phyloP scores from a whole-genome alignment of 1,140 invertebrate genomes.

The Drosophila auraria region DNA sequence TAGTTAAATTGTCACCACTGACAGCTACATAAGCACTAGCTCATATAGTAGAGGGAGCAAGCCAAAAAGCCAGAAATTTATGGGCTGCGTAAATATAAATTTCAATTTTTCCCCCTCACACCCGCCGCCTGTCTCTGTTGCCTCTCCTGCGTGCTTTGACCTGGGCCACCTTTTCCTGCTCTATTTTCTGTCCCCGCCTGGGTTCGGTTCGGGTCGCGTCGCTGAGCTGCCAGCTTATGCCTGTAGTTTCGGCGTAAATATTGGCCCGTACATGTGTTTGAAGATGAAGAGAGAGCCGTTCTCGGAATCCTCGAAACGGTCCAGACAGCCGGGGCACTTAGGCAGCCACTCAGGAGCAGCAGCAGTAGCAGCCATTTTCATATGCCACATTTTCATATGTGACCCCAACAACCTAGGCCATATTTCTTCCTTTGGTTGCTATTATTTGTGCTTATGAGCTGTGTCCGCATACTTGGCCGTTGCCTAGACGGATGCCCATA shows the following conservation, averaged over 20 bases:
- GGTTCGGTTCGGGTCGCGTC: conserved; percentile 30
- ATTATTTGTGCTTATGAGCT: conserved; percentile 10
- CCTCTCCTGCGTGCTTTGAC: conserved; percentile 27
- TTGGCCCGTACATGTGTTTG: conserved; percentile 38
- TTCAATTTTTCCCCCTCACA: conserved; percentile 62
- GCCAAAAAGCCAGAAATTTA: conserved; percentile 78
- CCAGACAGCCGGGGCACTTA: conserved; percentile 56
- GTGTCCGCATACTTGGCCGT: conserved; percentile 32
- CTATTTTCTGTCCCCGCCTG: conserved; percentile 26
- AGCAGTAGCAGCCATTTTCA: conserved; percentile 50
- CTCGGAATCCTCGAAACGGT: conserved; percentile 22
- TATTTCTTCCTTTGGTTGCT: conserved; percentile 4
- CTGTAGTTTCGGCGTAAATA: conserved; percentile 73
- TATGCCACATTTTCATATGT: conserved; percentile 37
- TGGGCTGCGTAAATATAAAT: conserved; percentile 83
- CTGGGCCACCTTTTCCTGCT: conserved; percentile 35
- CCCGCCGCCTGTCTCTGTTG: too few relatives aligned
- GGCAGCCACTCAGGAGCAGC: conserved; percentile 61
- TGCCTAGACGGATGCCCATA: conserved; percentile 57
- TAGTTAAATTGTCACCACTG: conserved; percentile 25
- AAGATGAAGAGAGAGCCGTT: conserved; percentile 27
- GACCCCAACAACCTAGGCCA: conserved; percentile 2
- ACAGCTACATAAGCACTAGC: conserved; percentile 55
- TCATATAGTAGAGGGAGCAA: conserved; percentile 38
- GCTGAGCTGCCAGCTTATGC: conserved; percentile 47